phyloP scores from a whole-genome alignment of 2,797 vertebrate species.

The Syndactyla subalaris region DNA sequence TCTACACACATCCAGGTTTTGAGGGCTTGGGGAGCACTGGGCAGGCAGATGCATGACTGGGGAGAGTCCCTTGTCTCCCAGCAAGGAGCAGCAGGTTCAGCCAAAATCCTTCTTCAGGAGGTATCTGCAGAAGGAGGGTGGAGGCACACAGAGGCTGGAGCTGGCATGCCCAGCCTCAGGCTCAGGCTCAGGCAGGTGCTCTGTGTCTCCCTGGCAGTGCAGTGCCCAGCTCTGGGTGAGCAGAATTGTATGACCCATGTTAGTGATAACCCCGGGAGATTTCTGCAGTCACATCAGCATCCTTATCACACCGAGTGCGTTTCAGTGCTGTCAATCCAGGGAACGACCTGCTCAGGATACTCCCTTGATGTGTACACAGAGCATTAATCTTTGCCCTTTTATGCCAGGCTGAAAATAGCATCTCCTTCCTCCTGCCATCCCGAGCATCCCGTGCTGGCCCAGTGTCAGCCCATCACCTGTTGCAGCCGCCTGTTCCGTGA shows the following conservation, averaged over 20 bases:
- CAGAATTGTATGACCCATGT: fast-evolving
- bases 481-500: neutral
- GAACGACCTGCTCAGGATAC: neutral
- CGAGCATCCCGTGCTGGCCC: neutral
- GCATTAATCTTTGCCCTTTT: conserved; percentile 6
- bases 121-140: fast-evolving
- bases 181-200: neutral
- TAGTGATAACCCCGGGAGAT: neutral
- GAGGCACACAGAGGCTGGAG: neutral
- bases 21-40: fast-evolving
- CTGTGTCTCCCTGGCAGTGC: neutral
- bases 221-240: fast-evolving
- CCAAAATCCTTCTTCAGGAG: neutral
- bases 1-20: neutral
- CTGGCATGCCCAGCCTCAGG: neutral
- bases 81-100: neutral
- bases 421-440: neutral
- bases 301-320: neutral
- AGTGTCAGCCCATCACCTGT: conserved; percentile 12
- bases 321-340: neutral
- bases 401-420: conserved; percentile 39
- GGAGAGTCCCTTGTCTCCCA: neutral
- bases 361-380: neutral
- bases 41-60: fast-evolving
- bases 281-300: neutral